phyloP scores from a whole-genome alignment of 2,113 vertebrate genomes.

The Alaudala cheleensis region DNA sequence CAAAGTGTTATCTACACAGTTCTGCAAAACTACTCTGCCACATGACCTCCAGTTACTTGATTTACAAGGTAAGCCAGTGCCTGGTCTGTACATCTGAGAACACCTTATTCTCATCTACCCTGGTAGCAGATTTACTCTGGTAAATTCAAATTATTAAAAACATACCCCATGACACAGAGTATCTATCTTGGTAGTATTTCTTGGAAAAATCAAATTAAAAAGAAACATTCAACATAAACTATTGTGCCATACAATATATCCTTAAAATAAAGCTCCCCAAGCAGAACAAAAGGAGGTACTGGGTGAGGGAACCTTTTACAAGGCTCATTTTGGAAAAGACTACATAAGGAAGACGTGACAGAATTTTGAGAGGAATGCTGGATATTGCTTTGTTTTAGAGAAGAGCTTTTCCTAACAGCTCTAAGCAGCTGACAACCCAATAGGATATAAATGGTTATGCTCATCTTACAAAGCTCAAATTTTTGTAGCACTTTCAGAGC shows the following conservation, averaged over 20 bases:
- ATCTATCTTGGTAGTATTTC: not conserved
- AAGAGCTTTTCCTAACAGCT: not conserved
- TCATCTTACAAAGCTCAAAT: not conserved
- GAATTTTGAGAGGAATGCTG: not conserved
- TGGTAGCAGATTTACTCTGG: not conserved
- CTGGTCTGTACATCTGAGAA: not conserved
- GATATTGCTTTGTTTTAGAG: not conserved
- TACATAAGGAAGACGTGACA: not conserved
- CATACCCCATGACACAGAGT: not conserved
- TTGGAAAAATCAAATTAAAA: not conserved
- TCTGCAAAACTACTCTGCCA: not conserved
- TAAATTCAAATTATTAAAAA: not conserved
- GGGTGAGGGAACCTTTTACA: not conserved
- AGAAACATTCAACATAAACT: not conserved
- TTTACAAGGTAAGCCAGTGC: not conserved
- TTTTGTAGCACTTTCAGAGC: not conserved
- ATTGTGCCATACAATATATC: not conserved
- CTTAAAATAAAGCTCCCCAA: not conserved
- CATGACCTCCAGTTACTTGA: not conserved
- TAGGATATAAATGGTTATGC: not conserved
- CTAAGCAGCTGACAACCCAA: not conserved
- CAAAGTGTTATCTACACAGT: not conserved
- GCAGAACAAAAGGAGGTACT: not conserved
- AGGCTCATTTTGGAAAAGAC: not conserved
- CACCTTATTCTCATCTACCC: not conserved